Conservation (phyloP, 2,888 invertebrate species). For the Cactoblastis cactorum region DNA sequence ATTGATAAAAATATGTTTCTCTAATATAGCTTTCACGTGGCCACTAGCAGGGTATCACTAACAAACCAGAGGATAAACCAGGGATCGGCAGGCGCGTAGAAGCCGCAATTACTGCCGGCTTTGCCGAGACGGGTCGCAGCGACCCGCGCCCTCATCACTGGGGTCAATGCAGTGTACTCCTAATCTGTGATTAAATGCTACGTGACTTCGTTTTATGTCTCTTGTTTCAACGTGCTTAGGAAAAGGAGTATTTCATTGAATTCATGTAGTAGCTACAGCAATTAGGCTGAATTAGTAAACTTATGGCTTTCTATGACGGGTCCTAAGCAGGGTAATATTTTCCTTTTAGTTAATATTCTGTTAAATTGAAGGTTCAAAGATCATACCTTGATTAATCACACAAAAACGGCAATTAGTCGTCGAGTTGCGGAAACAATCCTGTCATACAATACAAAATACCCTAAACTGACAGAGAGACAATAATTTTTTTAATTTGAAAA, state of each 20-base stretch:
- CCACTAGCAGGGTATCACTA: slow-evolving; percentile 37
- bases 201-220: slow-evolving; percentile 11
- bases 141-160: slow-evolving; percentile 8
- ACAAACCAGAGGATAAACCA: slow-evolving; percentile 52
- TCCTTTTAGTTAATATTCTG: too few relatives aligned
- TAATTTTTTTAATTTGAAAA: too few relatives aligned
- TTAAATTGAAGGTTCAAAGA: too few relatives aligned
- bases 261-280: neutral
- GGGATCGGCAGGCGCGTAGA: slow-evolving; percentile 57
- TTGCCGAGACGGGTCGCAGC: slow-evolving; percentile 29
- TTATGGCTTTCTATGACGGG: too few relatives aligned
- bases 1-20: neutral
- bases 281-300: too few relatives aligned
- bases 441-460: too few relatives aligned
- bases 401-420: too few relatives aligned
- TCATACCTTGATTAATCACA: too few relatives aligned
- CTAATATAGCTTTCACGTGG: neutral
- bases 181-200: slow-evolving; percentile 13
- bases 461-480: too few relatives aligned
- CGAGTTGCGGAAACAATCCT: too few relatives aligned
- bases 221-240: slow-evolving; percentile 1
- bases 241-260: neutral
- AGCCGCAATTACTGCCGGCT: slow-evolving; percentile 71
- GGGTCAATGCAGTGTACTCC: slow-evolving; percentile 10
- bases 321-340: too few relatives aligned